Evolutionary conservation across 2,797 vertebrate genomes (phyloP).

Genomic region (Neoniphon sammara): DNA sequence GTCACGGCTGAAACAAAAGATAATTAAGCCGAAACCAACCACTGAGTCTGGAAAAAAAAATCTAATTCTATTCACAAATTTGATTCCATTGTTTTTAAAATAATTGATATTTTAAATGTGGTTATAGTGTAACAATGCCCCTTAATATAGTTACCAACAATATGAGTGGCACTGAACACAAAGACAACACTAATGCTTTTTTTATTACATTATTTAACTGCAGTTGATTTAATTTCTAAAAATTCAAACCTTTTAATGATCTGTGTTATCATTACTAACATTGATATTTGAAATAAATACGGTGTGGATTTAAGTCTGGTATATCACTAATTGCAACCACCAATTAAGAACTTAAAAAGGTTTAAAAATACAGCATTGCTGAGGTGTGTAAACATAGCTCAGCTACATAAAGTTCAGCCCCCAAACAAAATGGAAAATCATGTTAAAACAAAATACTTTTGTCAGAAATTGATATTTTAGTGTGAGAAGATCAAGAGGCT

Average conservation of each 20-base stretch:
- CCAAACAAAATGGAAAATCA: constrained; percentile 74
- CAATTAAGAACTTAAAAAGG: constrained; percentile 64
- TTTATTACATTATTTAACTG: constrained; percentile 24
- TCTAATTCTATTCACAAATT: neutral
- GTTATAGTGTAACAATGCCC: neutral
- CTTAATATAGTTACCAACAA: neutral
- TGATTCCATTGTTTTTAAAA: neutral
- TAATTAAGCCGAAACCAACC: constrained; percentile 41
- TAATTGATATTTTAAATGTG: neutral
- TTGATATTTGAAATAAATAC: constrained; percentile 64
- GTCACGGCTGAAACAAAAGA: constrained; percentile 28
- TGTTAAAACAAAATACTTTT: constrained; percentile 61
- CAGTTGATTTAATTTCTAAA: constrained; percentile 27
- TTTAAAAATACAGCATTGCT: constrained; percentile 69
- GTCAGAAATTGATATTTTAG: constrained; percentile 54
- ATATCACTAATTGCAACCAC: constrained; percentile 66
- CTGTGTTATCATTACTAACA: constrained; percentile 42
- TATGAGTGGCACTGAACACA: neutral
- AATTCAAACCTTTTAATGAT: constrained; percentile 19
- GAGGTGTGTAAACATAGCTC: constrained; percentile 73
- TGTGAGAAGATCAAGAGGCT: constrained; percentile 60
- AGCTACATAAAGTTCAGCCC: constrained; percentile 69
- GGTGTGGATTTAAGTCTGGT: constrained; percentile 51
- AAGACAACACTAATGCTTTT: neutral
- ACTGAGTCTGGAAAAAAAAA: constrained; percentile 3